Base-by-base conservation (phyloP, 2,797 vertebrate species). In the Coccyzus lansbergi region DNA sequence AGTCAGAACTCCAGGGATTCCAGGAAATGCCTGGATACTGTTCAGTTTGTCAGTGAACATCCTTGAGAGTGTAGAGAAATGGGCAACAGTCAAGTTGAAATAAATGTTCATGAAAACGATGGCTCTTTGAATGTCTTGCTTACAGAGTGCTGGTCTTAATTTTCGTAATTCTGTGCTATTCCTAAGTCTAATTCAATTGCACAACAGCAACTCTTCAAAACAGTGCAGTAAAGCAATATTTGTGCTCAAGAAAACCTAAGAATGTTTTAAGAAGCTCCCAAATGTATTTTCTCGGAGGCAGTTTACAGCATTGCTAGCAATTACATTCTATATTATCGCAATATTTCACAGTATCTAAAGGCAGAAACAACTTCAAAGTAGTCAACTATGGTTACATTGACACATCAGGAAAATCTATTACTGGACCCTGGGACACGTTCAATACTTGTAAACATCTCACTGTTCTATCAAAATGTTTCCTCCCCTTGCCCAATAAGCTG, bases 41-140 rank as follows among this genome's bases (percentile, higher is more conserved):
- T 89, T 93, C 83, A 74, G 83, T 18, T 42, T 70, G 44, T 84
- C 94, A 80, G 88, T 90, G 83, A 93, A 31, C 75, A 71, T 28
- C 31, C 33, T 34, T 11, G 34, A 38, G 12, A 20, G 48, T 2
- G 0, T 4, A n/a, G 75, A 46, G 68, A 67, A 82, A 67, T 2
- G 9, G 52, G 25, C 31, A 63, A 34, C 8, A 55, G 28, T 58
- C n/a, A 51, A 29, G n/a, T 1, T 34, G 59, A 82, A 72, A 60
- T 59, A 44, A 83, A 89, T 69, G 15, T 14, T 63, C 56, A 21
- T 4, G 11, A 86, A 86, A 86, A 79, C 4, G 22, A 25, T 4
- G 1, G 0, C 31, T 49, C 20, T 53, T 44, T 81, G 8, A 29
- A 8, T 62, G 33, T 56, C 29, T 58, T 72, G n/a, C 11, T 26